A percentile compares a stretch with the other conserved stretches of the same genome.
These are phyloP conservation scores for Rhyacophila evoluta DNA, from an alignment of 2,888 invertebrate species.

Conservation along the genomic window DNA sequence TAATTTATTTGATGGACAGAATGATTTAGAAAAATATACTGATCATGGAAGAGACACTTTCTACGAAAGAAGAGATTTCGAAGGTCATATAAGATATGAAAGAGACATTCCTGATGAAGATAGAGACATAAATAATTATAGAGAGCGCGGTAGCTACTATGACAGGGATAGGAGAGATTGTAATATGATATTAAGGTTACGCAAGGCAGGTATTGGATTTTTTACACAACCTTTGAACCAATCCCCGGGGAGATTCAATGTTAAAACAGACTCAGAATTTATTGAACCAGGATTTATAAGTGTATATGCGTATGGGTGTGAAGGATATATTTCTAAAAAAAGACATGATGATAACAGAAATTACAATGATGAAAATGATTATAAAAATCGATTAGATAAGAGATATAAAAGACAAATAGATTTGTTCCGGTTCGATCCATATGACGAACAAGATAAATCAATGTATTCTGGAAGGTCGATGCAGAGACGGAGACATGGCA, in stretches of 20 bases:
- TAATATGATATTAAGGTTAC: constrained; percentile 81
- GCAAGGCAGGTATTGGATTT: constrained; percentile 84
- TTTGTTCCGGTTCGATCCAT: constrained; percentile 64
- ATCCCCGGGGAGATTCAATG: constrained; percentile 77
- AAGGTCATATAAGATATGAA: constrained; percentile 56
- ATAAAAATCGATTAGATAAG: constrained; percentile 48
- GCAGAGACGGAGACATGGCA: constrained; percentile 34
- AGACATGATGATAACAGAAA: constrained; percentile 44
- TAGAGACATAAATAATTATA: constrained; percentile 59
- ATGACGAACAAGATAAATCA: constrained; percentile 54
- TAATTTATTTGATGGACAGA: constrained; percentile 68
- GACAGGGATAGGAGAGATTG: constrained; percentile 71
- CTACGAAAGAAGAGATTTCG: constrained; percentile 51
- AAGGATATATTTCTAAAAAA: constrained; percentile 64
- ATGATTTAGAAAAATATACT: constrained; percentile 62
- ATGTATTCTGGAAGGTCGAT: constrained; percentile 33
- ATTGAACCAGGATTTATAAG: constrained; percentile 87
- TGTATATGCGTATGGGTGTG: constrained; percentile 87
- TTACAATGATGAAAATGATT: constrained; percentile 39
- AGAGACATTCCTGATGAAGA: constrained; percentile 63
- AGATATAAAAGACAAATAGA: constrained; percentile 59
- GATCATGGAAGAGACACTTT: constrained; percentile 47
- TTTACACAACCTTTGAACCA: constrained; percentile 78
- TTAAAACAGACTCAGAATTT: constrained; percentile 85
- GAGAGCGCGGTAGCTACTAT: constrained; percentile 60